A percentile compares a stretch with the other conserved stretches of the same genome.
Evolutionary conservation across 2,113 vertebrate genomes (phyloP).

Genomic region (Ia io): DNA sequence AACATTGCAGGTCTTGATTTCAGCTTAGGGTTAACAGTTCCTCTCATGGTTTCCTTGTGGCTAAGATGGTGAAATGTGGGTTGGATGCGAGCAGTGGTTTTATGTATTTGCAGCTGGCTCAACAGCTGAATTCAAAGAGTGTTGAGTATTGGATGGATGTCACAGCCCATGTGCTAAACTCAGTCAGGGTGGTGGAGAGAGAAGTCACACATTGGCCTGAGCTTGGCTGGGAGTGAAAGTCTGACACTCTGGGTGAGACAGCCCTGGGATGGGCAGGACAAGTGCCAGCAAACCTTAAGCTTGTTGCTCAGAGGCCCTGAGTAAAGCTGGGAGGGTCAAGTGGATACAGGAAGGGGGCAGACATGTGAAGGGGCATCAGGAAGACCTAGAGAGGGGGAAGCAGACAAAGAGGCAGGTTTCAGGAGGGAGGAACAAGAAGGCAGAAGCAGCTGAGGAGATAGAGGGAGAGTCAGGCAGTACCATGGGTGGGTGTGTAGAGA

Average conservation of each 20-base stretch:
- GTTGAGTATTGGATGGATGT: conserved; percentile 57
- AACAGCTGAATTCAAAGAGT: conserved; percentile 59
- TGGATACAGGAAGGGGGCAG: neutral
- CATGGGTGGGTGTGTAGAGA: rapidly evolving
- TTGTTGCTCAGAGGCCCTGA: neutral
- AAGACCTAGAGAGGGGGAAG: neutral
- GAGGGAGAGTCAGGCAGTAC: neutral
- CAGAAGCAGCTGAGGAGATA: neutral
- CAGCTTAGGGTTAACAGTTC: conserved; percentile 57
- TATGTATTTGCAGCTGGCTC: conserved; percentile 67
- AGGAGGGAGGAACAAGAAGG: neutral
- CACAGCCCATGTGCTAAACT: conserved; percentile 28
- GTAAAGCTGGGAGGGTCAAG: neutral
- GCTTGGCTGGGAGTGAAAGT: neutral
- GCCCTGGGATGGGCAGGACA: neutral
- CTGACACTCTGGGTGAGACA: neutral
- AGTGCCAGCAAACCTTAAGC: neutral
- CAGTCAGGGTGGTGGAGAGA: neutral
- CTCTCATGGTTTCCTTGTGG: conserved; percentile 45
- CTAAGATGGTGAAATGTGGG: conserved; percentile 58
- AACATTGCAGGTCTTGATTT: conserved; percentile 61
- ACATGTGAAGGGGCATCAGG: neutral
- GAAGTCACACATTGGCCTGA: conserved; percentile 14
- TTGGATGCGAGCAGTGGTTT: conserved; percentile 51
- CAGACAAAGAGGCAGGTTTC: neutral